phyloP scores from a whole-genome alignment of 2,888 invertebrate genomes.

The Pterostichus madidus region DNA sequence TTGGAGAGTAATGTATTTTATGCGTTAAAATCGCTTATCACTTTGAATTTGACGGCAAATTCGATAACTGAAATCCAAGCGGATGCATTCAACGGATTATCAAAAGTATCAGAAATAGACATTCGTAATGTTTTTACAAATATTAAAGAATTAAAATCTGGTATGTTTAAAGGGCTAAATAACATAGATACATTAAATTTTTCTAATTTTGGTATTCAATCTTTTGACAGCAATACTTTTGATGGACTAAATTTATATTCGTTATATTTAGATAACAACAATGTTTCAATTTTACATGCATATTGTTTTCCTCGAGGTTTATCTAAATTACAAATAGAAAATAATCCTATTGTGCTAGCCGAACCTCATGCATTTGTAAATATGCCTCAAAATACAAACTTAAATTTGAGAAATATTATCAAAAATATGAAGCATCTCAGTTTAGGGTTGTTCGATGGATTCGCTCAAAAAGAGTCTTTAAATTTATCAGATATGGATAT shows the following conservation, averaged over 20 bases:
- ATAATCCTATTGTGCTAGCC: constrained; percentile 15
- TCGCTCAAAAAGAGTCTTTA: background rate
- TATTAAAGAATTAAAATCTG: constrained; percentile 5
- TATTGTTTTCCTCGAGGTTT: background rate
- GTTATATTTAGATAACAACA: constrained; percentile 22
- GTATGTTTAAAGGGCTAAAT: background rate
- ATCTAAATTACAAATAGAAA: constrained; percentile 5
- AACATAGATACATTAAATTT: no score
- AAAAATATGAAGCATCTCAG: constrained; percentile 3
- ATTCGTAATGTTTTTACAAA: background rate
- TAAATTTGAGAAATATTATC: constrained; percentile 32
- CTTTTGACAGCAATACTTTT: background rate
- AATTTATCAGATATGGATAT: constrained; percentile 41
- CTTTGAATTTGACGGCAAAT: no score
- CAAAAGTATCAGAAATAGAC: background rate
- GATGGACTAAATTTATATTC: background rate
- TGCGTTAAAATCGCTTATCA: background rate
- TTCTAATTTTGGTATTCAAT: no score
- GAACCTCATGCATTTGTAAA: constrained; percentile 27
- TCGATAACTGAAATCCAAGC: no score
- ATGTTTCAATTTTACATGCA: background rate
- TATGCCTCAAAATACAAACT: background rate
- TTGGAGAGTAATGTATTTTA: background rate
- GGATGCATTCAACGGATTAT: no score
- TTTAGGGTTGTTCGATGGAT: background rate